phyloP scores from a whole-genome alignment of 1,140 invertebrate genomes.

The Orussus abietinus region DNA sequence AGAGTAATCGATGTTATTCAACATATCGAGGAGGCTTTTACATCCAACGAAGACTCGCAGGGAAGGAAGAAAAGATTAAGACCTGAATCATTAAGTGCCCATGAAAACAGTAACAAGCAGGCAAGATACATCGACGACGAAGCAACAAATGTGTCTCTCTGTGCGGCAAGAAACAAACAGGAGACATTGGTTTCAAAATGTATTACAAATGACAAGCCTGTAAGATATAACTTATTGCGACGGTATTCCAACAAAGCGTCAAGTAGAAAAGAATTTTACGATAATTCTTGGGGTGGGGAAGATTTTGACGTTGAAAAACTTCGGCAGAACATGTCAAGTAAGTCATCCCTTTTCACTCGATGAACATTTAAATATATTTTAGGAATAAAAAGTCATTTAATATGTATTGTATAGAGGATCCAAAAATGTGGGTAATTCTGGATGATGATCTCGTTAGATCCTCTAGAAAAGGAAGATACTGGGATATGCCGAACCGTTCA shows the following conservation, averaged over 20 bases:
- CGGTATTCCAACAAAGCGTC: slow-evolving; percentile 35
- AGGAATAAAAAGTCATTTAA: too few relatives aligned
- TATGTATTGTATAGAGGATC: slow-evolving; percentile 51
- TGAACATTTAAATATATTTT: slow-evolving; percentile 25
- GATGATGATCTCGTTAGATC: slow-evolving; percentile 35
- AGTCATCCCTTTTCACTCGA: slow-evolving; percentile 30
- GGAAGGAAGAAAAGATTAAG: neutral
- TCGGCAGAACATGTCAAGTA: slow-evolving; percentile 57
- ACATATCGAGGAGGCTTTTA: too few relatives aligned
- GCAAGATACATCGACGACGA: neutral
- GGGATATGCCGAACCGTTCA: slow-evolving; percentile 56
- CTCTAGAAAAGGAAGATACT: slow-evolving; percentile 28
- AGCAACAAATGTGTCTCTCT: neutral
- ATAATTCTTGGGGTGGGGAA: slow-evolving; percentile 60
- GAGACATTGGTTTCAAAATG: slow-evolving; percentile 14
- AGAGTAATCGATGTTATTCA: too few relatives aligned
- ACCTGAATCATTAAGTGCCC: slow-evolving; percentile 6
- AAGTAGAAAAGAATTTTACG: slow-evolving; percentile 58
- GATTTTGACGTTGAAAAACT: slow-evolving; percentile 55
- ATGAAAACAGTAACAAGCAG: neutral
- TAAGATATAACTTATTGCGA: too few relatives aligned
- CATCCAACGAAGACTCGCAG: too few relatives aligned
- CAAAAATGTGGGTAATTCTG: slow-evolving; percentile 48
- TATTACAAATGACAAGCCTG: too few relatives aligned
- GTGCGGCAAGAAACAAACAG: slow-evolving; percentile 1